Evolutionary conservation across 2,113 vertebrate genomes (phyloP).

Genomic region (Lota lota): DNA sequence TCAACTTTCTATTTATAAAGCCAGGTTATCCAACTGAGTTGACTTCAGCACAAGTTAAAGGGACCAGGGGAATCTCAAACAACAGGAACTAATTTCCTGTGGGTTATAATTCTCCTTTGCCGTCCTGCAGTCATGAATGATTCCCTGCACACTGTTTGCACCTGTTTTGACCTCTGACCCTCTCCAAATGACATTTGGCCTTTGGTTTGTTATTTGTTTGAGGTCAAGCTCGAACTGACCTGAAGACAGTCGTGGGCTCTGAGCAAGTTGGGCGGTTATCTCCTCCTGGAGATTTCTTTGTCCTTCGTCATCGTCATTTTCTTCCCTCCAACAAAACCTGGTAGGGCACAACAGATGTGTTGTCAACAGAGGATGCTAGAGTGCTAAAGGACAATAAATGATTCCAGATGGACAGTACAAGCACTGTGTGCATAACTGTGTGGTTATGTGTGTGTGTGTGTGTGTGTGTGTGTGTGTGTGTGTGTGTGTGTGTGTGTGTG

Average conservation of each 20-base stretch:
- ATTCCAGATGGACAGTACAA: constrained; percentile 49
- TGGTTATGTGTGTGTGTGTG: too few species aligned
- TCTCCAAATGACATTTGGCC: not conserved
- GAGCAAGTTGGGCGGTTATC: too few species aligned
- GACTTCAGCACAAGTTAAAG: not conserved
- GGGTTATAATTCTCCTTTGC: not conserved
- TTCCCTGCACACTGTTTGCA: not conserved
- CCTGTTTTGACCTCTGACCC: not conserved
- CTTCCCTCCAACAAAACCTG: constrained; percentile 8
- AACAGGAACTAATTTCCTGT: not conserved
- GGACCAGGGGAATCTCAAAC: not conserved
- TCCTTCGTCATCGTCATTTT: constrained; percentile 6
- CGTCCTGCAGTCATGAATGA: not conserved
- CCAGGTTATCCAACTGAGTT: too few species aligned
- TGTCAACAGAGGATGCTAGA: constrained; percentile 1
- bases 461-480: constrained; percentile 1
- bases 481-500: not conserved
- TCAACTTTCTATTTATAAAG: too few species aligned
- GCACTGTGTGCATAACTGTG: constrained; percentile 12
- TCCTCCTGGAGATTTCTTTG: not conserved
- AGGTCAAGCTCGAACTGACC: too few species aligned
- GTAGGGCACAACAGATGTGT: constrained; percentile 31
- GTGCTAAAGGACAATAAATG: constrained; percentile 12
- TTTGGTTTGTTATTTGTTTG: too few species aligned
- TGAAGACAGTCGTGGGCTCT: too few species aligned